Evolutionary conservation across 2,888 invertebrate genomes (phyloP).

Genomic region (Cryptosula pallasiana): DNA sequence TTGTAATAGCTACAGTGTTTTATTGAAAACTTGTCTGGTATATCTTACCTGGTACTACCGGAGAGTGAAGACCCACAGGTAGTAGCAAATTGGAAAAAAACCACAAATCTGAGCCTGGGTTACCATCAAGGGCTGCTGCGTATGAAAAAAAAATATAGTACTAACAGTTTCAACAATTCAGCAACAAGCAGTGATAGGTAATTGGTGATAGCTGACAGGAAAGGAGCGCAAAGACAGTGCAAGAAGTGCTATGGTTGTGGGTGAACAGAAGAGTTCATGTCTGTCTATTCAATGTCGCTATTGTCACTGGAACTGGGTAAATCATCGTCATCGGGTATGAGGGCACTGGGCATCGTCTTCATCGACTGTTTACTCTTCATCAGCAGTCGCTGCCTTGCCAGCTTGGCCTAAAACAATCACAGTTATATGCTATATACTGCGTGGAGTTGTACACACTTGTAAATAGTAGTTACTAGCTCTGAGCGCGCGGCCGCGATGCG

Average conservation of each 20-base stretch:
- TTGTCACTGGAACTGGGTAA: conserved; percentile 13
- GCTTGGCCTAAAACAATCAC: not conserved
- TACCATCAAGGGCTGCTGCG: not conserved
- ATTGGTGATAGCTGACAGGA: not conserved
- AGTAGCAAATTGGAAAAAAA: not conserved
- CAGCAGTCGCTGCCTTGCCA: not conserved
- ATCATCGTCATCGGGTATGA: conserved; percentile 15
- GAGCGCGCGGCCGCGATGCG: too few relatives aligned
- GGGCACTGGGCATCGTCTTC: not conserved
- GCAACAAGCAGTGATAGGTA: not conserved
- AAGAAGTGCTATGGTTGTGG: not conserved
- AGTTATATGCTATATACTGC: too few relatives aligned
- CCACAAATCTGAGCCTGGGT: not conserved
- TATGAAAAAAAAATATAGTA: not conserved
- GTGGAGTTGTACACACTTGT: too few relatives aligned
- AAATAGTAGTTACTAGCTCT: too few relatives aligned
- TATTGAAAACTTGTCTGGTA: not conserved
- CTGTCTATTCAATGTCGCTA: not conserved
- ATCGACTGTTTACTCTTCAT: not conserved
- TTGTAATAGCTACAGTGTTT: not conserved
- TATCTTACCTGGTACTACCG: not conserved
- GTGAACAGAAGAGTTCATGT: not conserved
- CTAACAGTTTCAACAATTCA: not conserved
- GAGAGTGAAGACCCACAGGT: not conserved
- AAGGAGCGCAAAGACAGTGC: not conserved